phyloP scores from a whole-genome alignment of 2,113 vertebrate species.

The Rhabdornis inornatus region DNA sequence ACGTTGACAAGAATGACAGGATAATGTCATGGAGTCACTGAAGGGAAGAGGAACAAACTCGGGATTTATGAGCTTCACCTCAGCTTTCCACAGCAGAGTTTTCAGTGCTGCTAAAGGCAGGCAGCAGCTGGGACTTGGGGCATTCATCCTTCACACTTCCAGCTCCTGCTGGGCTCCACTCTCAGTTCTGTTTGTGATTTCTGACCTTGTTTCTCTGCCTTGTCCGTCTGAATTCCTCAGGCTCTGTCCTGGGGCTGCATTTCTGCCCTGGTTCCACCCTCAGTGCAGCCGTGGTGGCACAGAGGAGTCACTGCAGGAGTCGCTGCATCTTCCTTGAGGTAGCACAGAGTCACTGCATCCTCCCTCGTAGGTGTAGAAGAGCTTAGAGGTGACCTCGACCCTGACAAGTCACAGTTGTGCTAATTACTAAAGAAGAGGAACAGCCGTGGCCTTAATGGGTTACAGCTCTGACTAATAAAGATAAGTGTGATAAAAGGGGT shows the following conservation, averaged over 20 bases:
- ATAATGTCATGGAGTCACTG: background rate
- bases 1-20: background rate
- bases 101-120: background rate
- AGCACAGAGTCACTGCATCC: too few species aligned
- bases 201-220: background rate
- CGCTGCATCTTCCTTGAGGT: too few species aligned
- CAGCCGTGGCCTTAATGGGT: too few species aligned
- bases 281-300: rapidly evolving
- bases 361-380: too few species aligned
- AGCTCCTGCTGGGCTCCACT: background rate
- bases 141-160: background rate
- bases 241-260: background rate
- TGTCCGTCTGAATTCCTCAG: background rate
- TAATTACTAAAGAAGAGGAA: too few species aligned
- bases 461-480: too few species aligned
- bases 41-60: background rate
- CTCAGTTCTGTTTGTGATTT: background rate
- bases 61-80: background rate
- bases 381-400: too few species aligned
- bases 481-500: too few species aligned
- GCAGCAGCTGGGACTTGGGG: background rate
- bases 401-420: too few species aligned
- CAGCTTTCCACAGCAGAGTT: background rate
- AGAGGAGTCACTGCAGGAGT: background rate
- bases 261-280: too few species aligned